These are phyloP conservation scores for Seriola quinqueradiata DNA, from an alignment of 2,113 vertebrate species.

Conservation along the genomic window DNA sequence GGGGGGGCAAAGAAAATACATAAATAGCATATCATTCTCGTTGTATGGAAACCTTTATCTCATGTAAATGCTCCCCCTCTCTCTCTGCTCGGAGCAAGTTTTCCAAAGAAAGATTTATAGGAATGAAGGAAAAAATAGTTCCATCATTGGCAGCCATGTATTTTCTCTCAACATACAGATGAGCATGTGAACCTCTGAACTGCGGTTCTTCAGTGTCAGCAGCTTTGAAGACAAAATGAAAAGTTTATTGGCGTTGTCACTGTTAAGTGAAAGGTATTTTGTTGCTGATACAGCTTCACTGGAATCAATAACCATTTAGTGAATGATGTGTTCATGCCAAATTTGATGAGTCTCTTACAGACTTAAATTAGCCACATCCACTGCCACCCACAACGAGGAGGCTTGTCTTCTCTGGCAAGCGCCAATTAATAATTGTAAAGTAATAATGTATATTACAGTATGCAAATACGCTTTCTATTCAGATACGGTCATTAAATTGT, in stretches of 20 bases:
- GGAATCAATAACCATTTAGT: constrained; percentile 78
- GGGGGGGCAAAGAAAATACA: constrained; percentile 22
- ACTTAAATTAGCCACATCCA: constrained; percentile 52
- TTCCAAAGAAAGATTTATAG: constrained; percentile 23
- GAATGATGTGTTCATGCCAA: constrained; percentile 75
- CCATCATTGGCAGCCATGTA: background rate
- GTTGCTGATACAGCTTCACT: constrained; percentile 71
- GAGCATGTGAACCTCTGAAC: constrained; percentile 3
- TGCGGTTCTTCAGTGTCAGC: constrained; percentile 34
- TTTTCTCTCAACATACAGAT: constrained; percentile 14
- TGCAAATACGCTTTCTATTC: constrained; percentile 61
- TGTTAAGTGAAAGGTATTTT: constrained; percentile 53
- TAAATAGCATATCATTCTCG: constrained; percentile 31
- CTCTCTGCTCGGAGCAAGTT: constrained; percentile 40
- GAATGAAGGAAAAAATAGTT: background rate
- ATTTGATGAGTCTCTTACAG: constrained; percentile 65
- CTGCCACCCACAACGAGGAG: constrained; percentile 10
- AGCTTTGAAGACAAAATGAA: constrained; percentile 23
- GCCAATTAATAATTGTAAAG: constrained; percentile 74
- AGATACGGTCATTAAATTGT: constrained; percentile 56
- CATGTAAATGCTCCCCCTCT: constrained; percentile 36
- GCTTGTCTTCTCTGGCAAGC: constrained; percentile 37
- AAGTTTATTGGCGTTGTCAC: constrained; percentile 49
- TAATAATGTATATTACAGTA: constrained; percentile 71
- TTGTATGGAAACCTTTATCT: constrained; percentile 38